Evolutionary conservation across 2,113 vertebrate genomes (phyloP).

Genomic region (Saimiri boliviensis): DNA sequence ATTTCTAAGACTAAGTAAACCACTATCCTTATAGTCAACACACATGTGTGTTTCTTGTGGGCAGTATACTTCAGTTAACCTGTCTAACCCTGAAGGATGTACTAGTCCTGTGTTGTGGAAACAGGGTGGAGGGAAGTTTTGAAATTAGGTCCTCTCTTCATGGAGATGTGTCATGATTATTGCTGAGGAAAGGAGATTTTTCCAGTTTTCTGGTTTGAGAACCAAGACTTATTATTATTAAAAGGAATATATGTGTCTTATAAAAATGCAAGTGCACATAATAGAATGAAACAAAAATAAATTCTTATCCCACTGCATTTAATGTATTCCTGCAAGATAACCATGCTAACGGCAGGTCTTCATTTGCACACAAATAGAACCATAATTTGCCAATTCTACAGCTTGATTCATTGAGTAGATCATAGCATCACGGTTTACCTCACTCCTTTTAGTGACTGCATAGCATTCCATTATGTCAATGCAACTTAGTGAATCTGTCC

Average conservation of each 20-base stretch:
- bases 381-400: background rate
- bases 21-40: background rate
- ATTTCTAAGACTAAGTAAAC: background rate
- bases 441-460: background rate
- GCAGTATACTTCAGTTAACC: background rate
- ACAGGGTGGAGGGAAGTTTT: background rate
- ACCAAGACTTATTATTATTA: background rate
- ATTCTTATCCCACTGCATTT: background rate
- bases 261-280: background rate
- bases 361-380: background rate
- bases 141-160: background rate
- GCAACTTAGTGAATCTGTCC: background rate
- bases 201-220: background rate
- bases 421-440: background rate
- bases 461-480: background rate
- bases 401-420: background rate
- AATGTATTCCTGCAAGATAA: background rate
- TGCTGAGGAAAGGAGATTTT: background rate
- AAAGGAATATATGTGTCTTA: background rate
- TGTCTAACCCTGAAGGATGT: background rate
- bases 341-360: background rate
- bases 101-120: background rate
- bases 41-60: background rate
- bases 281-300: background rate
- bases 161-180: background rate